Conservation (phyloP, 2,888 invertebrate species). For the Brassicogethes aeneus region DNA sequence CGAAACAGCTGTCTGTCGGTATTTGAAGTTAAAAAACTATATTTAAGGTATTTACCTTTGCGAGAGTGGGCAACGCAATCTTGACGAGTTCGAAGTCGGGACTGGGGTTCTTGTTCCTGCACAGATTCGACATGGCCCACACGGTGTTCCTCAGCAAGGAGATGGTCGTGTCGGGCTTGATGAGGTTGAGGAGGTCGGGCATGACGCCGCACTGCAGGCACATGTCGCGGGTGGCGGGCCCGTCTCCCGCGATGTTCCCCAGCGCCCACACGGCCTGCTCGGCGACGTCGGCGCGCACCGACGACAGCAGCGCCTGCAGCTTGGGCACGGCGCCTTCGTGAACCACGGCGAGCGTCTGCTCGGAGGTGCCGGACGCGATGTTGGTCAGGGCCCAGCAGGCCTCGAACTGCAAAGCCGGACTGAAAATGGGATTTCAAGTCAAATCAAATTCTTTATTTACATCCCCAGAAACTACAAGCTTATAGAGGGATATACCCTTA, state of each 20-base stretch:
- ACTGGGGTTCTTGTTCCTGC: conserved; percentile 88
- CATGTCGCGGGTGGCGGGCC: conserved; percentile 68
- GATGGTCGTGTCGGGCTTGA: conserved; percentile 51
- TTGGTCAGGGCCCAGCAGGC: conserved; percentile 97
- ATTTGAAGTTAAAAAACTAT: too few species aligned
- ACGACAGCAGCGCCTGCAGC: conserved; percentile 63
- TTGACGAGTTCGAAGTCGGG: conserved; percentile 71
- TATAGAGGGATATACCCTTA: too few species aligned
- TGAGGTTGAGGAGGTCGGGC: conserved; percentile 58
- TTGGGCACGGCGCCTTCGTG: conserved; percentile 78
- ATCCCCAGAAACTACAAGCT: too few species aligned
- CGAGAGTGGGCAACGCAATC: conserved; percentile 65
- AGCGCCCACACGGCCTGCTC: conserved; percentile 98
- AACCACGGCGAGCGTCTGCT: conserved; percentile 84
- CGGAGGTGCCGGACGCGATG: conserved; percentile 89
- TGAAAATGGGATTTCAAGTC: too few species aligned
- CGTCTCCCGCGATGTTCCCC: conserved; percentile 98
- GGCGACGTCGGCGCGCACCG: conserved; percentile 59
- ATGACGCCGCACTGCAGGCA: conserved; percentile 67
- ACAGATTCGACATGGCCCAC: conserved; percentile 91
- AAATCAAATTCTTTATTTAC: too few species aligned
- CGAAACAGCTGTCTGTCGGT: too few species aligned
- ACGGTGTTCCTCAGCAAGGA: conserved; percentile 73
- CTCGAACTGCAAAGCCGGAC: conserved; percentile 80
- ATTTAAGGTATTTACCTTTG: too few species aligned